Conservation (phyloP, 2,113 vertebrate species). For the Callocephalon fimbriatum region DNA sequence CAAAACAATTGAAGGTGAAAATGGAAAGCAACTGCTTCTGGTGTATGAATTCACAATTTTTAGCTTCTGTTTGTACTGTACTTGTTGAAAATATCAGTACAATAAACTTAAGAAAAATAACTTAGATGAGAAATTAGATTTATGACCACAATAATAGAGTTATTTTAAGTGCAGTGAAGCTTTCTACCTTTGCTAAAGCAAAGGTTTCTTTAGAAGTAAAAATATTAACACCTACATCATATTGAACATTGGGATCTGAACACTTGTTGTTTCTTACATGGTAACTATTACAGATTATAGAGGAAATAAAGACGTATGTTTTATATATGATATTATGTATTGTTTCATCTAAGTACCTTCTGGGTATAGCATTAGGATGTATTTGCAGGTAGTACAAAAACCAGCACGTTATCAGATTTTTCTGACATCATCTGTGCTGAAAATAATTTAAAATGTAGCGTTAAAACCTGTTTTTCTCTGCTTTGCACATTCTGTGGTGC, state of each 20-base stretch:
- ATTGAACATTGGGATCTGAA: background rate
- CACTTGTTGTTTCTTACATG: background rate
- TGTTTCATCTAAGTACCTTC: background rate
- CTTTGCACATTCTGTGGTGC: background rate
- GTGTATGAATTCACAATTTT: background rate
- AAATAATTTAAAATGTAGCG: background rate
- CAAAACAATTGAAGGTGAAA: conserved; percentile 31
- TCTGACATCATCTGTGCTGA: background rate
- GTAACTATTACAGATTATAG: background rate
- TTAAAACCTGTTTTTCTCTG: background rate
- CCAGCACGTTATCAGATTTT: background rate
- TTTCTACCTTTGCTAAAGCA: background rate
- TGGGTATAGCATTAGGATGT: background rate
- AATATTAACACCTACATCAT: background rate
- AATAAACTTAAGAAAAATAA: background rate
- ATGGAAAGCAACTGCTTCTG: background rate
- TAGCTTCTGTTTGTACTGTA: background rate
- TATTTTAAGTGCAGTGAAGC: background rate
- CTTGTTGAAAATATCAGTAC: background rate
- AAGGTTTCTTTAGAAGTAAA: background rate
- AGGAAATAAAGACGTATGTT: background rate
- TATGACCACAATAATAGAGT: background rate
- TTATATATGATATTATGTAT: background rate
- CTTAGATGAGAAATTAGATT: background rate
- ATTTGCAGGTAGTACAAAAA: background rate